A percentile compares a stretch with the other conserved stretches of the same genome.
phyloP scores from a whole-genome alignment of 2,113 vertebrate species.

The Pholis gunnellus region DNA sequence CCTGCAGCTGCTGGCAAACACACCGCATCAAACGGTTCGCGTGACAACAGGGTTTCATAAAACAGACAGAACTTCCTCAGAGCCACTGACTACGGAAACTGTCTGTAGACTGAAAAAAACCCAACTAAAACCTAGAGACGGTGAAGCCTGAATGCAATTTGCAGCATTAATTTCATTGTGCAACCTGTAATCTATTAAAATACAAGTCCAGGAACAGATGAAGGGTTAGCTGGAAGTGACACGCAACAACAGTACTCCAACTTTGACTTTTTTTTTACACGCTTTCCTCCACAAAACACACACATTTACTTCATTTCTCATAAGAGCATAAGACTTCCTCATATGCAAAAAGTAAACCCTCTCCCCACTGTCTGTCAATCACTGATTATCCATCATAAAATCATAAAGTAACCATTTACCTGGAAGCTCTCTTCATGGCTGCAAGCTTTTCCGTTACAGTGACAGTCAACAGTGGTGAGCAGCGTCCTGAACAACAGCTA shows the following conservation, averaged over 20 bases:
- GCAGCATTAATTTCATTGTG: not conserved
- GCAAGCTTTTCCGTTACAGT: slow-evolving; percentile 53
- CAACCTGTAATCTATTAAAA: slow-evolving; percentile 7
- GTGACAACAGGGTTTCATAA: slow-evolving; percentile 46
- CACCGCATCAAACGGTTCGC: slow-evolving; percentile 30
- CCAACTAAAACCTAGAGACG: not conserved
- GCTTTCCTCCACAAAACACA: not conserved
- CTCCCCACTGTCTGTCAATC: not conserved
- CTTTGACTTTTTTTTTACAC: not conserved
- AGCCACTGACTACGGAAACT: not conserved
- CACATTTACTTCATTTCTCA: not conserved
- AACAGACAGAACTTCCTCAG: slow-evolving; percentile 42
- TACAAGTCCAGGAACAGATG: not conserved
- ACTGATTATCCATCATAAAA: not conserved
- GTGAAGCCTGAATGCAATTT: not conserved
- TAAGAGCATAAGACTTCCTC: not conserved
- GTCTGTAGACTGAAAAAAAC: not conserved
- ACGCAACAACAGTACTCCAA: not conserved
- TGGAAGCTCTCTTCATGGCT: slow-evolving; percentile 82
- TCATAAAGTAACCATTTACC: slow-evolving; percentile 73
- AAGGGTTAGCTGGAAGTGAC: not conserved
- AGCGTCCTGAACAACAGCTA: slow-evolving; percentile 47
- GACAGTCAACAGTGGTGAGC: slow-evolving; percentile 31
- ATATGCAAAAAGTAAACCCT: not conserved
- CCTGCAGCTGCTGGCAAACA: not conserved